Base-by-base conservation (phyloP, 2,888 invertebrate genomes). In the Aethes cnicana region DNA sequence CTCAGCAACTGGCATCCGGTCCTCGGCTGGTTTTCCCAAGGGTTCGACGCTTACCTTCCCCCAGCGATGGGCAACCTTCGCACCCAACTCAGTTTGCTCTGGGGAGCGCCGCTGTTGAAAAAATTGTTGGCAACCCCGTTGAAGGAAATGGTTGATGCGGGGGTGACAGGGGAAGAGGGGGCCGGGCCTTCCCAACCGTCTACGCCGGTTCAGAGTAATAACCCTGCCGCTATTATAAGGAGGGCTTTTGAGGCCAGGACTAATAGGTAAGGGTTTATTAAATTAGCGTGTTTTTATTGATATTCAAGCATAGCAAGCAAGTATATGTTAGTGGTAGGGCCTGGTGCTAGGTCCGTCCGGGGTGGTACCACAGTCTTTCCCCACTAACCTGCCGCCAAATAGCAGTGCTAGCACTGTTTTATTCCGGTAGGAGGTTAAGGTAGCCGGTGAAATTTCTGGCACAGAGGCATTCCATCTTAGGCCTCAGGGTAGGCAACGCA, bases 1-100 rank as follows among this genome's bases (percentile, higher is more conserved):
- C 92, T 98, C 41, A 97, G 97, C 39, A 97, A 98, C 81, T 99
- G 98, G 98, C 98, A 99, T 83, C 98, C 98, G 3, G 94, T 99
- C 16, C 91, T 99, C 7, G 99, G 99, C 26, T 99, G 98, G 98
- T 98, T 98, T 76, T 93, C 94, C 0, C 95, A 95, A 57, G 91
- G 93, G 2, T 91, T 93, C 39, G 94, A 94, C 68, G 80, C 86
- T 0, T 93, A 93, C 50, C 86, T 95, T 1, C 94, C 95, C 46
- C 94, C 94, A 20, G 91, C 95, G 0, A 93, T 95, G 84, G 91
- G 92, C 0, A 91, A 91, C 62, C 92, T 96, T 0, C 90, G 92
- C 37, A 79, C 78, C 4, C 96, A 96, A 73, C 76, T 97, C 25
- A 92, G 93, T 7, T 82, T 93, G 47, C 79, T 96, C 4, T 96